Evolutionary conservation across 2,888 invertebrate genomes (phyloP), one percentile per base, ranked within the genome.

Genomic region (Orthosia cruda): DNA sequence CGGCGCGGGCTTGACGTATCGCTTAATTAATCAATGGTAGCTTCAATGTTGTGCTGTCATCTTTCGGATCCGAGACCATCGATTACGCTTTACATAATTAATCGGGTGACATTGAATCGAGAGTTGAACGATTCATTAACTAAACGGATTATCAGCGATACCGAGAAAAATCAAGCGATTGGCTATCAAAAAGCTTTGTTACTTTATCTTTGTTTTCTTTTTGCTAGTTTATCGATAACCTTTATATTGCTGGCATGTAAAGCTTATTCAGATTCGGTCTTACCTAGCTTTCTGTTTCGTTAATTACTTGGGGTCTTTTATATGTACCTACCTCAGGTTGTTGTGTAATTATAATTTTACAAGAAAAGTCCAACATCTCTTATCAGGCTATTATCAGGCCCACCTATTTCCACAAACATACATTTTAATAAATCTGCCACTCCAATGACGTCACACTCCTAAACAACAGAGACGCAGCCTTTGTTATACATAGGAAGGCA

Each of bases 21-120:
- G 80, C 80, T 74, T 82, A 84, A 88, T 88, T 88, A 86, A 83
- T 87, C 88, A 88, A 79, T 77, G 65, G 74, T 61, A 32, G 58
- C 61, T 71, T 59, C 70, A 85, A 75, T 83, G 73, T 18, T 78
- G 80, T 49, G 69, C 77, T 61, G 32, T 71, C 65, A 52, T 62
- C 61, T 79, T 71, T 71, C 58, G 65, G 49, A 68, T 49, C 62
- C 54, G 55, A 59, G 26, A 54, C 45, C 32, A 73, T 71, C 72
- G 72, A 81, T 78, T 58, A 58, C 20, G 54, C n/a, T 62, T 74
- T 62, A 74, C 66, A 58, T 81, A 45, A 78, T 76, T 85, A 77
- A 77, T 83, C 82, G 63, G 32, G 52, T 50, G 20, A 45, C 32
- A 23, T 74, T 74, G 62, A 85, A 71, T 82, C 74, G 74, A 72